Conservation (phyloP, 2,113 vertebrate species). For the Upupa epops region DNA sequence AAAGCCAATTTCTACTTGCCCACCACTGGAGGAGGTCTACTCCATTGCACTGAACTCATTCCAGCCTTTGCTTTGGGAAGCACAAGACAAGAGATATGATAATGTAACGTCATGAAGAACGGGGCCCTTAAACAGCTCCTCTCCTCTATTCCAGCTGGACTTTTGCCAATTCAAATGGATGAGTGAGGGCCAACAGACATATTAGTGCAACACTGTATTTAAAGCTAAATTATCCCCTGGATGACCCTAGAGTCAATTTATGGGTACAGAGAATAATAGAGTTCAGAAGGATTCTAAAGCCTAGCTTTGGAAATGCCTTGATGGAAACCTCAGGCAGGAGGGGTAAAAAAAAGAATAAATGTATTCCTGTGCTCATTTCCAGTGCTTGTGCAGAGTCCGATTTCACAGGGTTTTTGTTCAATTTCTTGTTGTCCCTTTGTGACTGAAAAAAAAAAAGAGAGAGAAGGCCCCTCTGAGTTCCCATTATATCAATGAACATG, state of each 20-base stretch:
- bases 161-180: slow-evolving; percentile 39
- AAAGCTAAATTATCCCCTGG: slow-evolving; percentile 51
- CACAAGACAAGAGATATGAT: not conserved
- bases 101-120: not conserved
- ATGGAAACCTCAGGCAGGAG: not conserved
- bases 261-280: slow-evolving; percentile 28
- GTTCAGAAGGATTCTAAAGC: slow-evolving; percentile 14
- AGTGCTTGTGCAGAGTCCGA: not conserved
- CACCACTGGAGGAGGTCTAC: not conserved
- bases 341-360: not conserved
- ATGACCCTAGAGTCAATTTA: slow-evolving; percentile 56
- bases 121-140: slow-evolving; percentile 24
- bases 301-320: not conserved
- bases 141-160: slow-evolving; percentile 34
- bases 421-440: not conserved
- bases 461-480: not conserved
- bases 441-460: not conserved
- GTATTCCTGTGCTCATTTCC: not conserved
- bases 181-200: slow-evolving; percentile 51
- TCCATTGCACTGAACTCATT: not conserved
- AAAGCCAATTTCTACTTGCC: not conserved
- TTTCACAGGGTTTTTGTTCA: not conserved
- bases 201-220: slow-evolving; percentile 34
- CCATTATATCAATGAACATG: not conserved
- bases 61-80: not conserved